Percentiles rank a stretch among this genome's conserved stretches.
Conservation (phyloP, 2,888 invertebrate species). For the Linnaemya tessellans region DNA sequence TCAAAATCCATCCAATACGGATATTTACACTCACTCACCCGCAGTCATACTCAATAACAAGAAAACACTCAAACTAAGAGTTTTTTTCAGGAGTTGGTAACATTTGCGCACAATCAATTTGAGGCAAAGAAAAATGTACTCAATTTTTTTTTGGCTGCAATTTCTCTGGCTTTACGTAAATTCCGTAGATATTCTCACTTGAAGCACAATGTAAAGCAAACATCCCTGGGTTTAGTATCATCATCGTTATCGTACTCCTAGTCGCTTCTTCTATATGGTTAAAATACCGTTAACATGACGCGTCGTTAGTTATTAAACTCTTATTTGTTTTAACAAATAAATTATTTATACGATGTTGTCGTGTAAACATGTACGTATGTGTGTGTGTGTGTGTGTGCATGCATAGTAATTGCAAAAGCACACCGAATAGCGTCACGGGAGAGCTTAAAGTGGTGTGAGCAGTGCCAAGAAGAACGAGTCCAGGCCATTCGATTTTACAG, state of each 20-base stretch:
- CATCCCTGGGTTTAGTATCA: slow-evolving; percentile 46
- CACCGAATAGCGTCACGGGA: slow-evolving; percentile 15
- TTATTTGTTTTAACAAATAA: slow-evolving; percentile 75
- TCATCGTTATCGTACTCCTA: slow-evolving; percentile 61
- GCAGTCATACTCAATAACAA: not conserved
- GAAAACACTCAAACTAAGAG: slow-evolving; percentile 18
- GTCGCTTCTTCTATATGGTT: slow-evolving; percentile 50
- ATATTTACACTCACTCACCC: slow-evolving; percentile 1
- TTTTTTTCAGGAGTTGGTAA: not conserved
- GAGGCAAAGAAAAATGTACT: slow-evolving; percentile 7
- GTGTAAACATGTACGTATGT: slow-evolving; percentile 42
- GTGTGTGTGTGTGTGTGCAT: slow-evolving; percentile 2
- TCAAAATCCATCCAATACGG: not conserved
- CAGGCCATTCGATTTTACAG: slow-evolving; percentile 21
- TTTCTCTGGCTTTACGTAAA: not conserved
- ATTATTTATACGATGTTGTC: slow-evolving; percentile 74
- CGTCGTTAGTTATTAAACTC: slow-evolving; percentile 74
- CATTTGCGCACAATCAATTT: slow-evolving; percentile 44
- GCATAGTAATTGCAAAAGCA: slow-evolving; percentile 41
- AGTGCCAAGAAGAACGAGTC: slow-evolving; percentile 7
- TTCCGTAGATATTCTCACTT: not conserved
- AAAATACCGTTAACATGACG: slow-evolving; percentile 75
- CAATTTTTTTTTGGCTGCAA: not conserved
- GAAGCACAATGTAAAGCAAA: slow-evolving; percentile 24
- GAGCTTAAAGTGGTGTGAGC: slow-evolving; percentile 23